Conservation (phyloP, 2,888 invertebrate genomes). For the Linyphia triangularis region DNA sequence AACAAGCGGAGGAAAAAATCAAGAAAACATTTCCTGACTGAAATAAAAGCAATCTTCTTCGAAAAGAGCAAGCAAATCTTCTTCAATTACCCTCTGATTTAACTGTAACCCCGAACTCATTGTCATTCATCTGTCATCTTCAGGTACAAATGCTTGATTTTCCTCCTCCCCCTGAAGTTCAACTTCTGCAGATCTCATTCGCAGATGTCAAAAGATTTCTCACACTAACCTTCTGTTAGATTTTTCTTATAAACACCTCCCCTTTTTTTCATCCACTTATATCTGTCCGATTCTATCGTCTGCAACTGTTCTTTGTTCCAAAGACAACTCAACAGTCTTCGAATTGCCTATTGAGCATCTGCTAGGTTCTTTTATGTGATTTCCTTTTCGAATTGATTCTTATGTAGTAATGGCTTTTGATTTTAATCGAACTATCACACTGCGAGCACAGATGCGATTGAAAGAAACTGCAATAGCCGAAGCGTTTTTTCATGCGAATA, state of each 20-base stretch:
- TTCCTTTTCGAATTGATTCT: not conserved
- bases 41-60: not conserved
- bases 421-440: not conserved
- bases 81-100: not conserved
- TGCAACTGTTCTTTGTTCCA: constrained; percentile 2
- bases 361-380: not conserved
- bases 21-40: too few relatives aligned
- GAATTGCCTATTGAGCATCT: constrained; percentile 49
- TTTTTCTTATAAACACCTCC: constrained; percentile 44
- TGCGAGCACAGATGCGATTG: not conserved
- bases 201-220: constrained; percentile 11
- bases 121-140: constrained; percentile 58
- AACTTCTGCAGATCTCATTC: constrained; percentile 37
- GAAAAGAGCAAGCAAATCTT: not conserved
- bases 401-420: not conserved
- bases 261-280: constrained; percentile 48
- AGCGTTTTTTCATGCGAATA: not conserved
- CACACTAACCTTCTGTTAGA: constrained; percentile 39
- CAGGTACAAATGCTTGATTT: constrained; percentile 37
- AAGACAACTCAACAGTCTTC: not conserved
- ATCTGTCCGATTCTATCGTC: constrained; percentile 6
- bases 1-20: too few relatives aligned
- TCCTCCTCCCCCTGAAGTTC: not conserved
- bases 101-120: constrained; percentile 5
- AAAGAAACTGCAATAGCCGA: not conserved